These are phyloP conservation scores for Montipora cactus DNA, from an alignment of 64 coral and sea anemone species.

Conservation along the genomic window DNA sequence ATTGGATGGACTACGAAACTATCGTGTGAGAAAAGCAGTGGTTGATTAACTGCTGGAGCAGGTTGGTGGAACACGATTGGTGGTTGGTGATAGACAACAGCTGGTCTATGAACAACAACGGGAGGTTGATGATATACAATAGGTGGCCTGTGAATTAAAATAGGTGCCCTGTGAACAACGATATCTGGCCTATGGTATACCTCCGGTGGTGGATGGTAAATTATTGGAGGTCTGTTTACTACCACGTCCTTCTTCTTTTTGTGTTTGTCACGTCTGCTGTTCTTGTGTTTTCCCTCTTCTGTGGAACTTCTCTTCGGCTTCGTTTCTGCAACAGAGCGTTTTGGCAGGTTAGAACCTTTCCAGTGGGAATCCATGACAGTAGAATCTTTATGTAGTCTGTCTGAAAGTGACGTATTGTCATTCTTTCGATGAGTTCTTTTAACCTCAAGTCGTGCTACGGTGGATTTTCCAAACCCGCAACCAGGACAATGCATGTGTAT, in stretches of 20 bases:
- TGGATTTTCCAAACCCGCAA: conserved; percentile 76
- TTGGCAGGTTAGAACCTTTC: conserved; percentile 61
- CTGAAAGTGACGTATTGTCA: conserved; percentile 26
- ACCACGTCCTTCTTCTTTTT: conserved; percentile 99
- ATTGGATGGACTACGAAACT: conserved; percentile 91
- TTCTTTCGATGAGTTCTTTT: conserved; percentile 13
- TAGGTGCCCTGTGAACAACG: conserved; percentile 94
- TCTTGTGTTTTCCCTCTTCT: conserved; percentile 29
- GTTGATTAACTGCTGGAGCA: conserved; percentile 92
- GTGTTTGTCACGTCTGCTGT: conserved; percentile 44
- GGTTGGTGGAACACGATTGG: conserved; percentile 99
- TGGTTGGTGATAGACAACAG: conserved; percentile 97
- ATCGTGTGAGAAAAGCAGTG: conserved; percentile 93
- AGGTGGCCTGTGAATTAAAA: conserved; percentile 96
- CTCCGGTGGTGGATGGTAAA: conserved; percentile 98
- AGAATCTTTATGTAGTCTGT: conserved; percentile 27
- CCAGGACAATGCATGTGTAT: conserved; percentile 83
- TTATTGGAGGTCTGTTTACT: conserved; percentile 97
- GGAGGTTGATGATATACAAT: conserved; percentile 98
- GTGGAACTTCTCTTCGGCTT: conserved; percentile 6
- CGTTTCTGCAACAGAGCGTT: conserved; percentile 83
- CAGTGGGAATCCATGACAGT: conserved; percentile 30
- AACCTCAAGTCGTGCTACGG: conserved; percentile 68
- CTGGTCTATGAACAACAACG: conserved; percentile 95
- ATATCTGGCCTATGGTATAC: conserved; percentile 99